These are phyloP conservation scores for Aphrophora alni DNA, from an alignment of 2,888 invertebrate species.

Conservation along the genomic window DNA sequence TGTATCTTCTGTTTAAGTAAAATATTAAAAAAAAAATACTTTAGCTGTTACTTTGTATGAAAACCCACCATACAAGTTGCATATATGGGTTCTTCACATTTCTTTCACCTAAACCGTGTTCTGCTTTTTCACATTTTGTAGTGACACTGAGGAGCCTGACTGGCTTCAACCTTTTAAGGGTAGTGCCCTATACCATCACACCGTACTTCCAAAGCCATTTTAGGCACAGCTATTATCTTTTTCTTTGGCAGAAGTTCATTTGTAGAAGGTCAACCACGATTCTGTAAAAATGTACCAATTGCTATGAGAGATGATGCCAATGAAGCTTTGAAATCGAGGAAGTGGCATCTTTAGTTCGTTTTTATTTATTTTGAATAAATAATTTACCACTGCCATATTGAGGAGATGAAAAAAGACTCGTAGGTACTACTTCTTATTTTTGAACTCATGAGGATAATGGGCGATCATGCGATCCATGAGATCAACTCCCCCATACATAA, in stretches of 20 bases:
- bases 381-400: neutral
- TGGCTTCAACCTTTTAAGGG: neutral
- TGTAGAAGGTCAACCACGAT: neutral
- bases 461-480: neutral
- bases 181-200: neutral
- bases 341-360: constrained; percentile 1
- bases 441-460: neutral
- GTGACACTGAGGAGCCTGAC: neutral
- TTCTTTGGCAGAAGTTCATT: neutral
- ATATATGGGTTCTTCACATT: constrained; percentile 23
- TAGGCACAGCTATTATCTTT: neutral
- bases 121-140: neutral
- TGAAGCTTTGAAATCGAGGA: constrained; percentile 10
- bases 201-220: neutral
- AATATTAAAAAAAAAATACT: too few species aligned
- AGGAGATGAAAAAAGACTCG: neutral
- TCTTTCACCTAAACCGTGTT: constrained; percentile 20
- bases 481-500: neutral
- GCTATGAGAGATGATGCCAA: constrained; percentile 1
- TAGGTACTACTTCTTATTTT: neutral
- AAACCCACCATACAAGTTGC: constrained; percentile 17
- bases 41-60: too few species aligned
- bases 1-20: too few species aligned
- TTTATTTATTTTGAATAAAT: constrained; percentile 8
- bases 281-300: neutral